Conservation (phyloP, 2,888 invertebrate genomes). For the Onchidella celtica region DNA sequence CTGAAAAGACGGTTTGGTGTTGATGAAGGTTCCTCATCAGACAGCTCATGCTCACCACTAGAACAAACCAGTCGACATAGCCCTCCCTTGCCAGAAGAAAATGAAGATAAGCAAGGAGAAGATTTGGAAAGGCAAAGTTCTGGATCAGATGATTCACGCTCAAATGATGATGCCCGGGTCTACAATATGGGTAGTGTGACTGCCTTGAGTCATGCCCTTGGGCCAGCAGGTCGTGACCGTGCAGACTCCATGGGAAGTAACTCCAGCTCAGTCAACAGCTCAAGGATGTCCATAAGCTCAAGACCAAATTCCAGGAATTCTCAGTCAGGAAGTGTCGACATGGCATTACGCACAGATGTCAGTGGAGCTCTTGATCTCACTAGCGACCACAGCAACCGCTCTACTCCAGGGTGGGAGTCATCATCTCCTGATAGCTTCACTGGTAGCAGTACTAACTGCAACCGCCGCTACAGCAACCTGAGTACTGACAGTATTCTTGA, state of each 20-base stretch:
- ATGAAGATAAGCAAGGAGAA: not conserved
- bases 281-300: not conserved
- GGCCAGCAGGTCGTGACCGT: not conserved
- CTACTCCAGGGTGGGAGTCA: conserved; percentile 15
- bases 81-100: not conserved
- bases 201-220: not conserved
- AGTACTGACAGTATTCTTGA: conserved; percentile 20
- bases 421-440: not conserved
- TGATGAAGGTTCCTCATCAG: not conserved
- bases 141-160: not conserved
- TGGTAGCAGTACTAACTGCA: conserved; percentile 10
- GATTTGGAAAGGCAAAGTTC: conserved; percentile 14
- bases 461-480: conserved; percentile 8
- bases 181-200: conserved; percentile 6
- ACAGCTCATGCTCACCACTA: not conserved
- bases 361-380: conserved; percentile 28
- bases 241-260: conserved; percentile 29
- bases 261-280: conserved; percentile 13
- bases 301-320: not conserved
- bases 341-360: not conserved
- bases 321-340: not conserved
- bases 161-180: conserved; percentile 11
- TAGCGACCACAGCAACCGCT: conserved; percentile 26
- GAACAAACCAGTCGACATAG: not conserved
- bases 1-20: conserved; percentile 73